Evolutionary conservation across 2,888 invertebrate species (phyloP), one percentile per base, ranked within the genome.

Genomic region (Epirrhoe alternata): DNA sequence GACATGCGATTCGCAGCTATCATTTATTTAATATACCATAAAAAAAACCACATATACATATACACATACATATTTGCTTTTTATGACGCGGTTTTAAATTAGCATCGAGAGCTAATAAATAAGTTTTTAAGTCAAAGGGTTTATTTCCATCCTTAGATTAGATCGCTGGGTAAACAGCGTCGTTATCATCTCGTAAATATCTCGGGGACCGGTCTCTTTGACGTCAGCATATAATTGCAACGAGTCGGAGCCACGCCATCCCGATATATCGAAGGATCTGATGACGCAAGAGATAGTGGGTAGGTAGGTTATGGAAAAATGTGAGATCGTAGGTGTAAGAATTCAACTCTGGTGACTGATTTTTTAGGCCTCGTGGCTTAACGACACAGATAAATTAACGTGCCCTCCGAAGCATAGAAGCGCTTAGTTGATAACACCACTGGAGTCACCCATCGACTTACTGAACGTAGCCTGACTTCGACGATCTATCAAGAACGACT

Each of bases 151-250:
- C 47, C 16, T 47, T 2, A 1, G 12, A 51, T 51, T 51, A 16
- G 42, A 51, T 6, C n/a, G n/a, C 17, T 2, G 7, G 42, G 47
- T 33, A 57, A 56, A 63, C 47, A 64, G 52, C 14, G 47, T 35
- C 16, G 33, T 51, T 38, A 53, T 57, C 33, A 63, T n/a, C n/a
- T n/a, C n/a, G n/a, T 47, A 49, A 59, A 49, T 54, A 50, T 16
- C 16, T 38, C 17, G 31, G 47, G 31, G 14, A 66, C 65, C 65
- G 52, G 65, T 66, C 35, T 0, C 42, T 6, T 66, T 66, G 61
- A 66, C 66, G 66, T 66, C 66, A 66, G 14, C 31, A 24, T 38
- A 14, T 56, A 61, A 65, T 56, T 56, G 52, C 31, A 33, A 30
- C 16, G 52, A 47, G 56, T 52, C 60, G 47, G 12, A 54, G 57